Evolutionary conservation across 2,888 invertebrate genomes (phyloP).

Genomic region (Tipula confusa): DNA sequence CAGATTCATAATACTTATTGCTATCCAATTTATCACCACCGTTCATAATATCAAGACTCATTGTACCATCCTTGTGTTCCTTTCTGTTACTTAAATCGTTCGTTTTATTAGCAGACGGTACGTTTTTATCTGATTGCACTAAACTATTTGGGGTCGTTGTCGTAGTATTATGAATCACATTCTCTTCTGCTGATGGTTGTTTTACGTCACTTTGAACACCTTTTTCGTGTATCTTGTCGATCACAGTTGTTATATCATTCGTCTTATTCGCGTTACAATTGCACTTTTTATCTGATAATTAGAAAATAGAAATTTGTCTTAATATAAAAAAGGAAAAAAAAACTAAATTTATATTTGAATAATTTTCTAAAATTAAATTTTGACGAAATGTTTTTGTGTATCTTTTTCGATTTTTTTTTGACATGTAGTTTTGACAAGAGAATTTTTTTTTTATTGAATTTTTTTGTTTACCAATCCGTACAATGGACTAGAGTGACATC

Average conservation of each 20-base stretch:
- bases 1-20: constrained; percentile 9
- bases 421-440: background rate
- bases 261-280: background rate
- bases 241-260: background rate
- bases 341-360: background rate
- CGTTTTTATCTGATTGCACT: background rate
- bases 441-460: background rate
- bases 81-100: background rate
- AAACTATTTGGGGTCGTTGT: background rate
- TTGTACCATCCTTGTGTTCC: background rate
- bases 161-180: background rate
- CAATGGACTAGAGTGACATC: background rate
- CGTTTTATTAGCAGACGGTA: background rate
- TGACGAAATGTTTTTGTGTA: background rate
- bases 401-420: background rate
- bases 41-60: constrained; percentile 12
- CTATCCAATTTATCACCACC: background rate
- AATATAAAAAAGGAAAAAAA: no score
- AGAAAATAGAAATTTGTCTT: background rate
- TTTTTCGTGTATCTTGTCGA: background rate
- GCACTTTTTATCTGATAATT: background rate
- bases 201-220: background rate
- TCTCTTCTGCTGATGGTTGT: background rate
- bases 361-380: background rate
- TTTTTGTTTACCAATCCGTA: background rate